A percentile compares a stretch with the other conserved stretches of the same genome.
Evolutionary conservation across 64 coral and sea anemone species (phyloP).

Genomic region (Actinia equina): DNA sequence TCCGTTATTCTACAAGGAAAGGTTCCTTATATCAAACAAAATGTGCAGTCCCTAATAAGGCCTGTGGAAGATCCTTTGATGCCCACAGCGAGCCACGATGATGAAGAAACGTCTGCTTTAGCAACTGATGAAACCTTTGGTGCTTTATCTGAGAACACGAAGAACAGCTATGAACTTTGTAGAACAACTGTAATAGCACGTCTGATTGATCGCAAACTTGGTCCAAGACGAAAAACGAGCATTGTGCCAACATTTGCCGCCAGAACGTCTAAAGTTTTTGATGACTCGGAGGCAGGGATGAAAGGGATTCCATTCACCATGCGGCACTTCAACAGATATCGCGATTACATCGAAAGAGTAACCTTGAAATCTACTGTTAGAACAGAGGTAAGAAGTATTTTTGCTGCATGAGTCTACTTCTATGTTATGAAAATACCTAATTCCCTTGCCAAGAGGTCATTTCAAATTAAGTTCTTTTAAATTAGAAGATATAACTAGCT

Average conservation of each 20-base stretch:
- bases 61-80: background rate
- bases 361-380: conserved; percentile 19
- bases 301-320: conserved; percentile 29
- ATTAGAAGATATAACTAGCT: no score
- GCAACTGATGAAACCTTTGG: background rate
- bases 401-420: no score
- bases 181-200: conserved; percentile 33
- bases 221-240: conserved; percentile 28
- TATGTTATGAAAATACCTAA: background rate
- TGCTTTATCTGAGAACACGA: background rate
- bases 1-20: background rate
- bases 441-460: no score
- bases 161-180: background rate
- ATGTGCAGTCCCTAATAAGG: background rate
- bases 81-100: no score
- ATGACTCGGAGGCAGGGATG: background rate
- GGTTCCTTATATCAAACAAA: background rate
- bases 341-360: conserved; percentile 8
- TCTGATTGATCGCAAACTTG: conserved; percentile 36
- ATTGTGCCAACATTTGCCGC: conserved; percentile 7
- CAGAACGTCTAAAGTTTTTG: conserved; percentile 28
- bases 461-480: no score
- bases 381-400: conserved; percentile 28
- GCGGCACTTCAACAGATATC: conserved; percentile 37
- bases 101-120: no score